These are phyloP conservation scores for Drosophila sp. DNA, from an alignment of 1,140 invertebrate species.

Conservation along the genomic window DNA sequence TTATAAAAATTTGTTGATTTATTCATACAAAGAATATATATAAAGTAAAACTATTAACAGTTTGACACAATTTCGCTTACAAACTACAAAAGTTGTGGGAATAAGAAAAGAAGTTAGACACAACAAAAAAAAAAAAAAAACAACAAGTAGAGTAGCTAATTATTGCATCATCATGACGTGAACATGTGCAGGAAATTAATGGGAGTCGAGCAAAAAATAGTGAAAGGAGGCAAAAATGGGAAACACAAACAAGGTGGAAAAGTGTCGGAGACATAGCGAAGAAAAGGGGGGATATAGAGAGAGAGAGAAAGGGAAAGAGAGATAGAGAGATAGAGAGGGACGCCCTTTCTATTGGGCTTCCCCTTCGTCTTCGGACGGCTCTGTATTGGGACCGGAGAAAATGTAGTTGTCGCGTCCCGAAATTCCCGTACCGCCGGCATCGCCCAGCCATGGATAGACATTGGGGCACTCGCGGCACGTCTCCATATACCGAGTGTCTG, in stretches of 20 bases:
- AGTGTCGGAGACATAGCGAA: background rate
- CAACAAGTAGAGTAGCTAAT: conserved; percentile 30
- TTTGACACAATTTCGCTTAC: conserved; percentile 74
- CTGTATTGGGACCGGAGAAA: conserved; percentile 31
- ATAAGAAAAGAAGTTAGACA: conserved; percentile 7
- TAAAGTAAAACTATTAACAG: conserved; percentile 65
- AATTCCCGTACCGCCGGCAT: conserved; percentile 92
- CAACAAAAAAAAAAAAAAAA: conserved; percentile 16
- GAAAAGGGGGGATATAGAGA: background rate
- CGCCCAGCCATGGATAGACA: conserved; percentile 87
- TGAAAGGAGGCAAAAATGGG: background rate
- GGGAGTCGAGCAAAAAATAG: conserved; percentile 5
- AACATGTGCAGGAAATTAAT: conserved; percentile 48
- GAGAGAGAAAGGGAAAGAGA: background rate
- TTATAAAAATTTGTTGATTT: conserved; percentile 57
- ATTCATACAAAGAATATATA: conserved; percentile 66
- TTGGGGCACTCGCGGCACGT: conserved; percentile 94
- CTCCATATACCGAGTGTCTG: conserved; percentile 93
- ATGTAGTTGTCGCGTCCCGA: conserved; percentile 92
- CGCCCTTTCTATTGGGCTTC: conserved; percentile 11
- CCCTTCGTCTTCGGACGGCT: background rate
- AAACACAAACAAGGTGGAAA: conserved; percentile 7
- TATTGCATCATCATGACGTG: conserved; percentile 57
- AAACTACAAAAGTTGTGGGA: conserved; percentile 37
- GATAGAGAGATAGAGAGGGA: background rate